Percentiles rank a stretch among this genome's conserved stretches.
Evolutionary conservation across 2,888 invertebrate genomes (phyloP).

Genomic region (Pinctada fucata): DNA sequence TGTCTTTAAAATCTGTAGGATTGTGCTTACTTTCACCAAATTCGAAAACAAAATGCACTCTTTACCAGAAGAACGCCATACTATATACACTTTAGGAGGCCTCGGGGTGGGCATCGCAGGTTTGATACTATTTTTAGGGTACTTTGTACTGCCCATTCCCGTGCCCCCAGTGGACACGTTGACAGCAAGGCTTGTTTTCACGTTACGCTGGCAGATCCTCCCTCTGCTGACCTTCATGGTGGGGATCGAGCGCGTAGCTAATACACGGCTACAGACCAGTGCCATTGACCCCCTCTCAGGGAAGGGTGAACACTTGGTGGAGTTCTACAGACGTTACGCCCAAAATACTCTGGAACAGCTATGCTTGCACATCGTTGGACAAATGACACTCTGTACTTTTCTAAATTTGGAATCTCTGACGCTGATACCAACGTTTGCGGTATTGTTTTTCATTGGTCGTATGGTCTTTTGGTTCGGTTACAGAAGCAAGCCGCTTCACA

Average conservation of each 20-base stretch:
- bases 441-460: constrained; percentile 32
- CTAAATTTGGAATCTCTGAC: constrained; percentile 21
- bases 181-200: constrained; percentile 13
- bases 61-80: constrained; percentile 29
- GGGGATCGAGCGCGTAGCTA: constrained; percentile 11
- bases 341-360: constrained; percentile 34
- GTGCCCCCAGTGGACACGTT: constrained; percentile 24
- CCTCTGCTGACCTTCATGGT: constrained; percentile 12
- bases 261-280: constrained; percentile 21
- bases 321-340: constrained; percentile 21
- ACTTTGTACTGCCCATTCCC: constrained; percentile 18
- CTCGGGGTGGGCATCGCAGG: not conserved
- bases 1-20: too few relatives aligned
- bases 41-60: constrained; percentile 20
- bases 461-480: constrained; percentile 27
- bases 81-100: not conserved
- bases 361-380: constrained; percentile 18
- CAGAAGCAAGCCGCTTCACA: constrained; percentile 15
- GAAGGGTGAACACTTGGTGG: constrained; percentile 30
- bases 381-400: constrained; percentile 17
- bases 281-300: constrained; percentile 34
- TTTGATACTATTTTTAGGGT: constrained; percentile 1
- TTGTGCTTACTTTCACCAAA: too few relatives aligned
- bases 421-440: constrained; percentile 21
- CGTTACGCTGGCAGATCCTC: constrained; percentile 26